Base-by-base conservation (phyloP, 2,113 vertebrate genomes). In the Brachypodius melanocephalos region DNA sequence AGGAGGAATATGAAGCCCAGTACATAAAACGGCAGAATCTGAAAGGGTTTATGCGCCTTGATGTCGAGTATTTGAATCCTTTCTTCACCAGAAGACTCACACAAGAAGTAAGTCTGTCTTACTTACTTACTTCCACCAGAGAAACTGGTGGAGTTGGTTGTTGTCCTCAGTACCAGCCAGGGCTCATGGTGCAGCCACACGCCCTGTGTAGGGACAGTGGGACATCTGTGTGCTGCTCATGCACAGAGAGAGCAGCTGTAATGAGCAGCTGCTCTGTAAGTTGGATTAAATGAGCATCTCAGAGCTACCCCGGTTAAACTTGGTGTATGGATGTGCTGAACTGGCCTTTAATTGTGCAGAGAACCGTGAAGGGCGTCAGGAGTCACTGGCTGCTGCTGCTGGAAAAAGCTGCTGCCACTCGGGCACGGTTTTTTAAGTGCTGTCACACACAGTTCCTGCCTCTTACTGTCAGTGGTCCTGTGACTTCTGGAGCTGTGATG, bases 11-110 rank as follows among this genome's bases (percentile, higher is more conserved):
- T 5, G 99, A 99, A 87, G 99, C 99, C 68, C 99, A 99, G 26
- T 99, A 99, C 94, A 98, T 98, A 91, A 98, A 99, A 93, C 98
- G 98, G 85, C 99, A 99, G 96, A 99, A 99, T 96, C 98, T 99
- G 85, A 99, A 99, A 96, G 99, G 99, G 49, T 99, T 99, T 94
- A 98, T 99, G 99, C 99, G 99, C 98, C 97, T 99, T 36, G 99
- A 99, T 57, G 99, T 98, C 36, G 99, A 98, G 95, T 99, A 99
- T 91, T 97, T 99, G 95, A 99, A 99, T 97, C 99, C 99, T 68
- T 99, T 99, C 97, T 99, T 99, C 97, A 99, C 99, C 10, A 98
- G 99, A 67, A 98, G 99, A 77, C 98, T 99, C 85, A 99, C 99
- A 10, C 99, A 99, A 93, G 99, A 99, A 98, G 99, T 99, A 84